Base-by-base conservation (phyloP, 2,888 invertebrate species). In the Leptinotarsa haldemani region DNA sequence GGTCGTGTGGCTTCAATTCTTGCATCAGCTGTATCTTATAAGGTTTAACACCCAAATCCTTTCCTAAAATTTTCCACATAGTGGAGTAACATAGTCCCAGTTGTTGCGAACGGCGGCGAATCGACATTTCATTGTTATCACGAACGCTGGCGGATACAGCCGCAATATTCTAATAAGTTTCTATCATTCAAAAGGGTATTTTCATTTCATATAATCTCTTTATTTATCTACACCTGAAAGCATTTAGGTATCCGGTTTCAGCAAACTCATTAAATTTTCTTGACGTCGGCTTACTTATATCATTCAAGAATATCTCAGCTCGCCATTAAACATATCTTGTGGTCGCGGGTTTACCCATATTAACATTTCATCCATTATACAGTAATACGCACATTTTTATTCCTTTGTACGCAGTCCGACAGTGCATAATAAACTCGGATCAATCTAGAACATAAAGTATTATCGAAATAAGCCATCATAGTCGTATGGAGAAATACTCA, bases 391-490 rank as follows among this genome's bases (percentile, higher is more conserved):
- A 20, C 25, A 22, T 56, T 56, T 56, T 56, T 22, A 18, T 18
- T 15, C 18, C 46, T 47, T 69, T 5, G 47, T 46, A 50, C 67
- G 53, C n/a, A 52, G 25, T 40, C 40, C 56, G 56, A 69, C 69
- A 22, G 30, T 16, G 61, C 61, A 61, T 61, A 61, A 61, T 61
- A 61, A 25, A 61, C 30, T 61, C 40, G 40, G 61, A 61, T 61
- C n/a, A 61, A 61, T 61, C 61, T 30, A 61, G 61, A 61, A 61
- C 61, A 61, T 61, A 61, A 61, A 61, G 61, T 30, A 30, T 61
- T 61, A 61, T 61, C 61, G 40, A 61, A 61, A 61, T 61, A n/a
- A 61, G 30, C 61, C 61, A 61, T 61, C 61, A 61, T 40, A 61
- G 30, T 61, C 61, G 61, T 61, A 61, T 61, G 40, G 61, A 61